A percentile compares a stretch with the other conserved stretches of the same genome.
phyloP scores from a whole-genome alignment of 2,888 invertebrate genomes.

The Yponomeuta sedellus region DNA sequence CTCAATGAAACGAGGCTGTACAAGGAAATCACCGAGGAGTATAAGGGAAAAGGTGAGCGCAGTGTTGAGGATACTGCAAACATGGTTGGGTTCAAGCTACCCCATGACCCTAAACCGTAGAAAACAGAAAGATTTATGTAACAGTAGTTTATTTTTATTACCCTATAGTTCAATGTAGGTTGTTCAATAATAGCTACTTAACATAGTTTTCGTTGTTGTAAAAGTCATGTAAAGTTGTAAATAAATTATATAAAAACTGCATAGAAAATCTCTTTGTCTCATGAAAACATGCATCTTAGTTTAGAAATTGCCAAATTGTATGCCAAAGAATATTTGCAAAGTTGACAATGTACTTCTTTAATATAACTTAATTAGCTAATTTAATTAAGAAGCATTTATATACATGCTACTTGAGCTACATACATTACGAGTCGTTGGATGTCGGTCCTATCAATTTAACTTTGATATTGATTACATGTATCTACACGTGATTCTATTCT shows the following conservation, averaged over 20 bases:
- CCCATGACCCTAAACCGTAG: slow-evolving; percentile 82
- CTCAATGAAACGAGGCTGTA: slow-evolving; percentile 81
- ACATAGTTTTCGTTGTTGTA: neutral
- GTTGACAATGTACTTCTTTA: too few relatives aligned
- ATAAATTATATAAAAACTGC: slow-evolving; percentile 7
- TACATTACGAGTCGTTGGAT: too few relatives aligned
- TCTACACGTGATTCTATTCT: too few relatives aligned
- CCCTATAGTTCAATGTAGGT: neutral
- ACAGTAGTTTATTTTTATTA: neutral
- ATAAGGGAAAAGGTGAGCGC: slow-evolving; percentile 88
- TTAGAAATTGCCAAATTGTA: neutral
- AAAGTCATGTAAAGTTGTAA: slow-evolving; percentile 10
- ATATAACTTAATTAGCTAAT: too few relatives aligned
- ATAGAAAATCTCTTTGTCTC: neutral
- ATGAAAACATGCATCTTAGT: neutral
- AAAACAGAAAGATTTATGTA: slow-evolving; percentile 4
- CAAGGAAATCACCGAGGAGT: slow-evolving; percentile 83
- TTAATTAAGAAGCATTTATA: too few relatives aligned
- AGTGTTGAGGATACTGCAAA: slow-evolving; percentile 85
- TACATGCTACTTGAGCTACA: too few relatives aligned
- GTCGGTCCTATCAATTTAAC: too few relatives aligned
- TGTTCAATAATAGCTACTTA: neutral
- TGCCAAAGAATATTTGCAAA: neutral
- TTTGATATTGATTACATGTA: too few relatives aligned
- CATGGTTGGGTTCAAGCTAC: slow-evolving; percentile 90